Evolutionary conservation across 2,888 invertebrate species (phyloP), one percentile per base, ranked within the genome.

Genomic region (Luperina testacea): DNA sequence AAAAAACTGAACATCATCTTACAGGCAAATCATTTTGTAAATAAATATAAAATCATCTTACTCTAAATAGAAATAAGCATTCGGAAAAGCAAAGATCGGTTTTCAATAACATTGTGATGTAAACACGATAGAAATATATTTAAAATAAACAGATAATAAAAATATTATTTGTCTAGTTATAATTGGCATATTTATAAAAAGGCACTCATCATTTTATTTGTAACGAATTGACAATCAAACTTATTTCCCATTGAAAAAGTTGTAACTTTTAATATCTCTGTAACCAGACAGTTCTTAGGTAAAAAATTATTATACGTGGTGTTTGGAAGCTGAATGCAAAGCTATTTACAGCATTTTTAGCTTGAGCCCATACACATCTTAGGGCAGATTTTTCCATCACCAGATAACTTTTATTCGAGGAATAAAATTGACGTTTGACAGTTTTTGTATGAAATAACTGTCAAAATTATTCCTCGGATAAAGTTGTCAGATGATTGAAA

Each of bases 1-100:
- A 73, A 74, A 61, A 67, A 57, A 64, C 53, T 7, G 45, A 65
- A 27, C 68, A 80, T 51, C 13, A 51, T 38, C 27, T 70, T 64
- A 6, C 15, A 7, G 17, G 0, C 15, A 24, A 63, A 6, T 74
- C 27, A 2, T 24, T 15, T 20, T 20, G 20, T 27, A 67, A 17
- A 63, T 27, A 69, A 27, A 24, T 51, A 74, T 48, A 48, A 48
- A 72, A 20, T 51, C 0, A 4, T 75, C 17, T 24, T 42, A 24
- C 27, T 76, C 7, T 2, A 68, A 68, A 27, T 5, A 73, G 20
- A 61, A 27, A 27, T 48, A 15, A 61, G 20, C 4, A 20, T 38
- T 27, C 2, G 0, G 13, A 20, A 53, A 24, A 75, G 45, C n/a
- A 75, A 76, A 57, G 8, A 32, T 8, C 24, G 0, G 15, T 61